These are phyloP conservation scores for Lycocerus yunnanus DNA, from an alignment of 2,888 invertebrate species.

Conservation along the genomic window DNA sequence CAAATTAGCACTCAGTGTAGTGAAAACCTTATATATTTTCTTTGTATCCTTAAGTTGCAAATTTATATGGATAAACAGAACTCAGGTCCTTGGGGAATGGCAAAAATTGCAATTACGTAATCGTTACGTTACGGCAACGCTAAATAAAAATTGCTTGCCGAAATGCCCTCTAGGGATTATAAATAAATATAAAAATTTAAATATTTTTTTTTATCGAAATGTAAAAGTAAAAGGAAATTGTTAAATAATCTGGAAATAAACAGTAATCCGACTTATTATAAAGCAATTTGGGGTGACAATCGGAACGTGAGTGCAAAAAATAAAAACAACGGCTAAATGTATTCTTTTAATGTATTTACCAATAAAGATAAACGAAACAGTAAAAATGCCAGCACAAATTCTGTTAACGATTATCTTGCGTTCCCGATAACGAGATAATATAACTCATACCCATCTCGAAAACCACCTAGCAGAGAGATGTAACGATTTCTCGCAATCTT, in stretches of 20 bases:
- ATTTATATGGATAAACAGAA: not conserved
- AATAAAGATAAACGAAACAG: not conserved
- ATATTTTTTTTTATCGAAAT: not conserved
- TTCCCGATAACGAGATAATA: conserved; percentile 19
- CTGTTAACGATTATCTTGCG: conserved; percentile 16
- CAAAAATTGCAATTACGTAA: not conserved
- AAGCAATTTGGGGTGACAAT: not conserved
- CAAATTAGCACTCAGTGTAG: not conserved
- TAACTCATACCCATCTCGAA: conserved; percentile 21
- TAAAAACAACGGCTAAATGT: not conserved
- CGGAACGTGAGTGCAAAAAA: not conserved
- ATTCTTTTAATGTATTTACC: not conserved
- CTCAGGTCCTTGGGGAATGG: not conserved
- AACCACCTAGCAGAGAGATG: conserved; percentile 10
- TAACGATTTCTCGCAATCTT: conserved; percentile 16
- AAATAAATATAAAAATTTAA: not conserved
- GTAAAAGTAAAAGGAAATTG: not conserved
- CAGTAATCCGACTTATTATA: not conserved
- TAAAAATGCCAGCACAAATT: conserved; percentile 2
- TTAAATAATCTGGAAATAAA: not conserved
- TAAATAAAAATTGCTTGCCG: not conserved
- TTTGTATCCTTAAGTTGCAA: not conserved
- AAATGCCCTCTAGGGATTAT: not conserved
- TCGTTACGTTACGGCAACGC: not conserved
- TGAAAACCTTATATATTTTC: not conserved